These are phyloP conservation scores for Cremastinae sp. DNA, from an alignment of 2,888 invertebrate genomes.

Conservation along the genomic window DNA sequence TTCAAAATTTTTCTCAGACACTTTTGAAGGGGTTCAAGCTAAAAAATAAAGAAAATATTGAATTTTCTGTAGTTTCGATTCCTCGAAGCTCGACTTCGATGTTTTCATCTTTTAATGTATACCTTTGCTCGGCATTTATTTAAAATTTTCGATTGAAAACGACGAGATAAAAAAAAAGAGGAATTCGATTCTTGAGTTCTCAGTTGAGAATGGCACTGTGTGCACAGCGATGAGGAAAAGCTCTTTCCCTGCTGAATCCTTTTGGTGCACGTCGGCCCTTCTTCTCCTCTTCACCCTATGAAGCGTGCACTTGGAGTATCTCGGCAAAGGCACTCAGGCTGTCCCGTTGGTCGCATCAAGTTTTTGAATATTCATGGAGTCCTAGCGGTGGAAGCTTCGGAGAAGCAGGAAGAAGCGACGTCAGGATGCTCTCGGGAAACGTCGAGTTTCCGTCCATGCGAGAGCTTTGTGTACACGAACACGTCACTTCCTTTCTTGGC, in stretches of 20 bases:
- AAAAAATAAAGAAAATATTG: no score
- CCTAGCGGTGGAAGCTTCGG: constrained; percentile 20
- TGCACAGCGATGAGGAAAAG: constrained; percentile 36
- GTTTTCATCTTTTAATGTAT: no score
- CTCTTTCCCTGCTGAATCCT: constrained; percentile 33
- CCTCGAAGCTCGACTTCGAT: no score
- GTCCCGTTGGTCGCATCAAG: constrained; percentile 57
- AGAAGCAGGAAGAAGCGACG: constrained; percentile 39
- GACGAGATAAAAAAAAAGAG: no score
- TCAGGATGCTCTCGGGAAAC: constrained; percentile 47
- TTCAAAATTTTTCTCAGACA: no score
- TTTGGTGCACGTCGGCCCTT: not conserved
- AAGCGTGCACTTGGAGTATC: constrained; percentile 16
- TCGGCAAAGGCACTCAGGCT: constrained; percentile 56
- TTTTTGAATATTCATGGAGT: constrained; percentile 61
- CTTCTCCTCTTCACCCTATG: not conserved
- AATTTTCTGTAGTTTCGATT: no score
- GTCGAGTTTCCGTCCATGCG: constrained; percentile 38
- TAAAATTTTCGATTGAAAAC: no score
- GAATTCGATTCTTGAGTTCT: no score
- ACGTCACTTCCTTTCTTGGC: not conserved
- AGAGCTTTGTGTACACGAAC: not conserved
- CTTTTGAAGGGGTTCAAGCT: no score
- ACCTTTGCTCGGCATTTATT: no score
- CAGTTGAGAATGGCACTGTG: constrained; percentile 40